Base-by-base conservation (phyloP, 1,140 invertebrate genomes). In the Neodiprion virginianus region DNA sequence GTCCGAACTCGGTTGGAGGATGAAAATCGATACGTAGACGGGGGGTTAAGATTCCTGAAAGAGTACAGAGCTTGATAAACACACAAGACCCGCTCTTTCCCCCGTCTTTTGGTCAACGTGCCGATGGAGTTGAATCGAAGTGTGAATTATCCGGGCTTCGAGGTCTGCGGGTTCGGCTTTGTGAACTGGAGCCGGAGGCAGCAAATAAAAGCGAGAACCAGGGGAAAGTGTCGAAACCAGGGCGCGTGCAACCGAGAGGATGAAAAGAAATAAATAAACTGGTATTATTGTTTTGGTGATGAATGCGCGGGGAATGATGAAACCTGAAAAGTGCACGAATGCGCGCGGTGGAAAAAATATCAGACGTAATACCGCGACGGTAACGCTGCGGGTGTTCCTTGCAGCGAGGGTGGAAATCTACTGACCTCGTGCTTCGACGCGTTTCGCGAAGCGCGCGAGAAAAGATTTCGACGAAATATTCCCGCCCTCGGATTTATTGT, bases 301-400 rank as follows among this genome's bases (percentile, higher is more conserved):
- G 84, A 85, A 86, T 85, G 84, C 80, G 82, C 83, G 83, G 84
- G 84, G 85, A 86, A 86, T 86, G 86, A 86, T 85, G 81, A 84
- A 86, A 83, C 74, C 81, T 81, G 79, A 80, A 83, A 86, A 82
- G 80, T 82, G 83, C 78, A 81, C 74, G 28, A 40, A 76, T 72
- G 74, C 49, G 69, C 61, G 75, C 48, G 75, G 61, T 70, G 67
- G 74, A 83, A 85, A 83, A 85, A 82, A 85, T 84, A 85, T 84
- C 80, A 78, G 80, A 77, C 79, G 84, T 84, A 84, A 84, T 85
- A 85, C 81, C 82, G 28, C 5, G 82, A 81, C 84, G 80, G 80
- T 79, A 82, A 79, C 82, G 79, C 84, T 84, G 80, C 81, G 82
- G 84, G 85, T 83, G 84, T 78, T 81, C 79, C 73, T 17, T 40